Conservation (phyloP, 2,797 vertebrate species). For the Poecilia picta region DNA sequence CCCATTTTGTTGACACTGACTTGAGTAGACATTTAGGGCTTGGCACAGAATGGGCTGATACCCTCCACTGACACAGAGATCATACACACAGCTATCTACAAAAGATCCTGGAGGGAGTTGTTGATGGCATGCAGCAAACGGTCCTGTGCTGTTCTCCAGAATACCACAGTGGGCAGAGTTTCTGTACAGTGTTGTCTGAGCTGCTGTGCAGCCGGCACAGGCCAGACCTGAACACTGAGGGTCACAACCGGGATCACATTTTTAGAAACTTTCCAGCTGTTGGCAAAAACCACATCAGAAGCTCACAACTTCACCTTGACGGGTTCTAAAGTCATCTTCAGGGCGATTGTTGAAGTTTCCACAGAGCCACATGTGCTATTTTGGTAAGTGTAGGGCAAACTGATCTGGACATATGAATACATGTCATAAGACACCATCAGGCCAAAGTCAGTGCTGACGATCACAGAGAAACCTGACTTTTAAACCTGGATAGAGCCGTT, state of each 20-base stretch:
- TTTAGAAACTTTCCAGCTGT: slow-evolving; percentile 61
- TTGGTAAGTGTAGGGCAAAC: slow-evolving; percentile 59
- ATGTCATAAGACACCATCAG: slow-evolving; percentile 72
- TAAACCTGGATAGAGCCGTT: slow-evolving; percentile 62
- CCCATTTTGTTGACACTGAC: slow-evolving; percentile 68
- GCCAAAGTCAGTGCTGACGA: slow-evolving; percentile 69
- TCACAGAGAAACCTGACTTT: slow-evolving; percentile 65
- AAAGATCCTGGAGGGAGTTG: slow-evolving; percentile 40
- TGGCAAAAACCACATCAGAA: slow-evolving; percentile 67
- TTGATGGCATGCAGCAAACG: slow-evolving; percentile 65
- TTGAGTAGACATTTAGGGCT: slow-evolving; percentile 66
- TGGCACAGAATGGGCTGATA: slow-evolving; percentile 73
- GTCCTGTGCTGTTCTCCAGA: slow-evolving; percentile 56
- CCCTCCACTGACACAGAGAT: slow-evolving; percentile 68
- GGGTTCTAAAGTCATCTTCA: slow-evolving; percentile 72
- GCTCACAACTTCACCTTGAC: slow-evolving; percentile 31
- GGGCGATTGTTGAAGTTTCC: slow-evolving; percentile 65
- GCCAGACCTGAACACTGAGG: slow-evolving; percentile 31
- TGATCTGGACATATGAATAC: slow-evolving; percentile 55
- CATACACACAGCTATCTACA: slow-evolving; percentile 70
- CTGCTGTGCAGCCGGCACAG: slow-evolving; percentile 43
- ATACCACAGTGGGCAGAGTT: slow-evolving; percentile 56
- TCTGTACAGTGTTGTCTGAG: slow-evolving; percentile 44
- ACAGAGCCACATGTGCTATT: slow-evolving; percentile 76
- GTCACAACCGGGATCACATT: slow-evolving; percentile 51